These are phyloP conservation scores for Actinernus sp. DNA, from an alignment of 92 coral and sea anemone genomes.

Conservation along the genomic window DNA sequence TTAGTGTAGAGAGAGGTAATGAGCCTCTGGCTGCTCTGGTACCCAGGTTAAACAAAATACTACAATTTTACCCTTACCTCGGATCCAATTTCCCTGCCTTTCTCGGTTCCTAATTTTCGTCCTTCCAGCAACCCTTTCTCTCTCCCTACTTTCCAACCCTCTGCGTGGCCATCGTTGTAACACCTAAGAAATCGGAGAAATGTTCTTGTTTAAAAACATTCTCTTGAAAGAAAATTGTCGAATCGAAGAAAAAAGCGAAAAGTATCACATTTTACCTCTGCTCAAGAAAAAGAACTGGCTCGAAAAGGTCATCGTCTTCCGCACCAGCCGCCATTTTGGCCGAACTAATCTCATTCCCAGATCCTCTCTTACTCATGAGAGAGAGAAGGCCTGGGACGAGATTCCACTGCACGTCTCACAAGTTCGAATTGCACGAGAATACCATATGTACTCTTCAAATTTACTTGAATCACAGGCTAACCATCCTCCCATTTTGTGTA, in stretches of 20 bases:
- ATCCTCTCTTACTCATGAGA: too few relatives aligned
- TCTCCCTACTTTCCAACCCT: slow-evolving; percentile 77
- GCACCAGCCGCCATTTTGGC: slow-evolving; percentile 21
- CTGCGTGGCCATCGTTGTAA: slow-evolving; percentile 69
- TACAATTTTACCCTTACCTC: slow-evolving; percentile 63
- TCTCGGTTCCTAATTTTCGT: slow-evolving; percentile 62
- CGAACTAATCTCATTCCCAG: too few relatives aligned
- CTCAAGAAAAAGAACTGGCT: slow-evolving; percentile 87
- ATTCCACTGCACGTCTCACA: too few relatives aligned
- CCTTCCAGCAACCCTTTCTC: slow-evolving; percentile 79
- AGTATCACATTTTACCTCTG: slow-evolving; percentile 57
- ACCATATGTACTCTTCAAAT: too few relatives aligned
- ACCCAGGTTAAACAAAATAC: not conserved
- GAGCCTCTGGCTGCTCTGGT: too few relatives aligned
- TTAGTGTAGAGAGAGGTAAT: too few relatives aligned
- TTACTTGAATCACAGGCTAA: too few relatives aligned
- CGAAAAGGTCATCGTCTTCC: slow-evolving; percentile 80
- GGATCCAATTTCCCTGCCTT: slow-evolving; percentile 80
- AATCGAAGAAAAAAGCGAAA: not conserved
- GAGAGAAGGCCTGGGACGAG: too few relatives aligned
- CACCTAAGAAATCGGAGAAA: slow-evolving; percentile 47
- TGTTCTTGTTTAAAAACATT: too few relatives aligned
- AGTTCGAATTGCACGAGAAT: too few relatives aligned
- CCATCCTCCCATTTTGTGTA: too few relatives aligned
- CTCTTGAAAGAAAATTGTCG: too few relatives aligned